Evolutionary conservation across 2,888 invertebrate species (phyloP).

Genomic region (Fissipunctia ypsillon): DNA sequence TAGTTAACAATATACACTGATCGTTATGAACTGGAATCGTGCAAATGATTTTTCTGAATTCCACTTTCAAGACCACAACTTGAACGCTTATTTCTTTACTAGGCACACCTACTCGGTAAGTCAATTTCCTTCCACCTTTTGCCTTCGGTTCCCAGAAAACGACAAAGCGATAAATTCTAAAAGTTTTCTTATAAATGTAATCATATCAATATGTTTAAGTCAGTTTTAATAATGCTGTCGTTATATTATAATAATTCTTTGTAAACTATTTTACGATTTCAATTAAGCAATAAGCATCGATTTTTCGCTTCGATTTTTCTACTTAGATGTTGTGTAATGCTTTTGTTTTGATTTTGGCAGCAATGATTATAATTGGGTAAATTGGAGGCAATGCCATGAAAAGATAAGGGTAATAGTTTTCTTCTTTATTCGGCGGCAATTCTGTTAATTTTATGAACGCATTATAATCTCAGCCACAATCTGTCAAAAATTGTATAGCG

Average conservation of each 20-base stretch:
- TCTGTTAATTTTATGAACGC: too few relatives aligned
- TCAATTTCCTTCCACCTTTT: neutral
- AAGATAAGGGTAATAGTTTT: neutral
- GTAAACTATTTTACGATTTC: conserved; percentile 73
- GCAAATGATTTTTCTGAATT: neutral
- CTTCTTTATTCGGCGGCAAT: too few relatives aligned
- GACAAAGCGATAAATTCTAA: conserved; percentile 59
- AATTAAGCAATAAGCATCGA: conserved; percentile 81
- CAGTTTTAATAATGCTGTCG: conserved; percentile 66
- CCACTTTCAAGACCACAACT: neutral
- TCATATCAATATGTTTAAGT: conserved; percentile 85
- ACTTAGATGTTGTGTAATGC: conserved; percentile 72
- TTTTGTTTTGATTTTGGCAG: conserved; percentile 62
- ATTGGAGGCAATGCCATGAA: conserved; percentile 14
- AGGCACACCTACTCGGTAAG: too few relatives aligned
- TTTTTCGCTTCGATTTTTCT: conserved; percentile 79
- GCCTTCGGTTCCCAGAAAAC: conserved; percentile 39
- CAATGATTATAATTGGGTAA: conserved; percentile 10
- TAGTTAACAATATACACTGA: neutral
- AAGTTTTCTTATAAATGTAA: conserved; percentile 76
- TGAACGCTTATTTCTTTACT: neutral
- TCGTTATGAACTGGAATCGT: neutral
- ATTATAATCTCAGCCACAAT: too few relatives aligned
- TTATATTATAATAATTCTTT: conserved; percentile 65
- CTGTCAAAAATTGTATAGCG: too few relatives aligned